A percentile compares a stretch with the other conserved stretches of the same genome.
Evolutionary conservation across 2,797 vertebrate genomes (phyloP).

Genomic region (Arnoldichthys spilopterus): DNA sequence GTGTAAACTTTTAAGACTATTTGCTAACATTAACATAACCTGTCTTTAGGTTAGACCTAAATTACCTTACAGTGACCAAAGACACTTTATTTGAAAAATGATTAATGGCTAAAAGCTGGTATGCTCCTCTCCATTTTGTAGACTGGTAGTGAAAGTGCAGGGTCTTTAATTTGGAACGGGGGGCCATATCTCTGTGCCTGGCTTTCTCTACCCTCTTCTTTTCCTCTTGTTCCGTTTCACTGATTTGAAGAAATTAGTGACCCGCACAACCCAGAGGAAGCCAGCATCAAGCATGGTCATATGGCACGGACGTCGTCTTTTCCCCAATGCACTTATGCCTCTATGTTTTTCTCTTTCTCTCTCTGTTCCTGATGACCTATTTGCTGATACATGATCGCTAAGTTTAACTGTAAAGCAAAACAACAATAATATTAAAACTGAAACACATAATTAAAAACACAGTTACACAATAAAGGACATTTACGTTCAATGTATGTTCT

Average conservation of each 20-base stretch:
- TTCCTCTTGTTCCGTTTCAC: neutral
- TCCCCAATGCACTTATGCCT: neutral
- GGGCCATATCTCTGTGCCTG: neutral
- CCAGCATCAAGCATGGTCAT: conserved; percentile 1
- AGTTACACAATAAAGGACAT: neutral
- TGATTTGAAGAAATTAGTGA: conserved; percentile 5
- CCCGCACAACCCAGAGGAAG: neutral
- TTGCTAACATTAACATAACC: too few species aligned
- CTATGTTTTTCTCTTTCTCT: conserved; percentile 7
- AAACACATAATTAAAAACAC: neutral
- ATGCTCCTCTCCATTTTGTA: neutral
- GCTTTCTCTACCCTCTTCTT: neutral
- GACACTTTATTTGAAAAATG: neutral
- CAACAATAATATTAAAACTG: neutral
- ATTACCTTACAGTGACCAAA: neutral
- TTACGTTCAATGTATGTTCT: neutral
- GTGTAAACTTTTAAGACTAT: neutral
- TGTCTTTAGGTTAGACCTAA: neutral
- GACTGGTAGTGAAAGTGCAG: neutral
- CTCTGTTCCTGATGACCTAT: neutral
- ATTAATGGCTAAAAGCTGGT: neutral
- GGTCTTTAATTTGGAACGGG: neutral
- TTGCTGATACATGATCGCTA: neutral
- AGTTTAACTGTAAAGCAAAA: too few species aligned
- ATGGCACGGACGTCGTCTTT: neutral